phyloP scores from a whole-genome alignment of 2,888 invertebrate species.

The Fissipunctia ypsillon region DNA sequence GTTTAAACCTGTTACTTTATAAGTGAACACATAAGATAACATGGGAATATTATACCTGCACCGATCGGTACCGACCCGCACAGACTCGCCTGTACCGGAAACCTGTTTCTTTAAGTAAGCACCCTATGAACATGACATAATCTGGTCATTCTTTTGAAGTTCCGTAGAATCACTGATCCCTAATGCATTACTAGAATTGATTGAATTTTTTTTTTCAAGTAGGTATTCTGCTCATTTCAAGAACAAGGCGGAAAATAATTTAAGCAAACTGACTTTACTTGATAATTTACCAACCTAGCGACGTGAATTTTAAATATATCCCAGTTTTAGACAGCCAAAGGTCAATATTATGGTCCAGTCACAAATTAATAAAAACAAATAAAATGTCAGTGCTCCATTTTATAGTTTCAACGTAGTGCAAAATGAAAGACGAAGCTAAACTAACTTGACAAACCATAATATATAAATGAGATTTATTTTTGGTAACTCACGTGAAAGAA shows the following conservation, averaged over 20 bases:
- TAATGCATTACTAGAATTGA: not conserved
- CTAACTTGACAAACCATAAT: not conserved
- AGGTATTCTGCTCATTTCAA: not conserved
- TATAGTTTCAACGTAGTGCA: slow-evolving; percentile 25
- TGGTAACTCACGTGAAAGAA: slow-evolving; percentile 50
- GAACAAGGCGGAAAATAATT: not conserved
- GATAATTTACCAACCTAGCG: not conserved
- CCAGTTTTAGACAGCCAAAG: not conserved
- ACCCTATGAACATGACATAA: no score
- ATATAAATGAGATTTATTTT: slow-evolving; percentile 62
- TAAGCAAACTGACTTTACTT: not conserved
- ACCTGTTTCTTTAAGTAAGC: no score
- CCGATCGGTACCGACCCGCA: no score
- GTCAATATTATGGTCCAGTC: not conserved
- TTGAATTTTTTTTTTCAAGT: not conserved
- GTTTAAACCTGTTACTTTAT: no score
- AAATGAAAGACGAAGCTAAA: not conserved
- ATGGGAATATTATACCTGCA: no score
- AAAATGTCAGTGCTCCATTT: not conserved
- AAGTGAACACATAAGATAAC: no score
- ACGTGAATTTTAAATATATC: not conserved
- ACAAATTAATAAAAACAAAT: not conserved
- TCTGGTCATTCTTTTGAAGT: not conserved
- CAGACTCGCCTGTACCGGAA: no score
- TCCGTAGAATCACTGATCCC: not conserved